phyloP scores from a whole-genome alignment of 2,888 invertebrate genomes.

The Lepidocyrtinus sp. region DNA sequence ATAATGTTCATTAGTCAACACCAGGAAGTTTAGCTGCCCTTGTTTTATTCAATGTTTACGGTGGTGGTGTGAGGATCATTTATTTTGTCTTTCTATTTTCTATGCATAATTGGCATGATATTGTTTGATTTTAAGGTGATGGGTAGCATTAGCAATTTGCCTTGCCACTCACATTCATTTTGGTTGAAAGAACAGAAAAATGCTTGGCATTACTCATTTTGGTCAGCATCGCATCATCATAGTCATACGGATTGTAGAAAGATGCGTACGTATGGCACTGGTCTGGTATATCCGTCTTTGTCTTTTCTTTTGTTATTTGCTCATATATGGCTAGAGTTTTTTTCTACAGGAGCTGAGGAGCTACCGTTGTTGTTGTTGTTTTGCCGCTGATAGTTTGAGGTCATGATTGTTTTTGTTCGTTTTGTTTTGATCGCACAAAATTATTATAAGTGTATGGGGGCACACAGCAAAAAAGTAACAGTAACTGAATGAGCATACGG shows the following conservation, averaged over 20 bases:
- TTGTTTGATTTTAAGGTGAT: neutral
- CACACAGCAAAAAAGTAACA: neutral
- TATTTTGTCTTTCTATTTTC: neutral
- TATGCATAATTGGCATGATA: slow-evolving; percentile 6
- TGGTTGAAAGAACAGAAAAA: neutral
- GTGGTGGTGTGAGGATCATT: neutral
- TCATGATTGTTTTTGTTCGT: slow-evolving; percentile 15
- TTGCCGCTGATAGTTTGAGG: slow-evolving; percentile 2
- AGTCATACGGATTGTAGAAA: too few relatives aligned
- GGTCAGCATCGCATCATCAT: too few relatives aligned
- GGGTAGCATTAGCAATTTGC: neutral
- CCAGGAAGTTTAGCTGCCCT: slow-evolving; percentile 21
- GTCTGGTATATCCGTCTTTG: neutral
- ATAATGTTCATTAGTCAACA: slow-evolving; percentile 19
- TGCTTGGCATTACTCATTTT: neutral
- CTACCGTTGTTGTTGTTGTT: slow-evolving; percentile 12
- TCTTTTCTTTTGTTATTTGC: slow-evolving; percentile 1
- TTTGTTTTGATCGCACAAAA: slow-evolving; percentile 8
- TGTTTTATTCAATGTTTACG: slow-evolving; percentile 11
- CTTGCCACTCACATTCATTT: neutral
- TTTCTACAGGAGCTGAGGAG: neutral
- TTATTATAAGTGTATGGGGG: neutral
- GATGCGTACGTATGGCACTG: too few relatives aligned
- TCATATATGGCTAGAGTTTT: neutral
- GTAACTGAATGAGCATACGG: slow-evolving; percentile 18